phyloP scores from a whole-genome alignment of 2,888 invertebrate species.

The Acrobasis suavella region DNA sequence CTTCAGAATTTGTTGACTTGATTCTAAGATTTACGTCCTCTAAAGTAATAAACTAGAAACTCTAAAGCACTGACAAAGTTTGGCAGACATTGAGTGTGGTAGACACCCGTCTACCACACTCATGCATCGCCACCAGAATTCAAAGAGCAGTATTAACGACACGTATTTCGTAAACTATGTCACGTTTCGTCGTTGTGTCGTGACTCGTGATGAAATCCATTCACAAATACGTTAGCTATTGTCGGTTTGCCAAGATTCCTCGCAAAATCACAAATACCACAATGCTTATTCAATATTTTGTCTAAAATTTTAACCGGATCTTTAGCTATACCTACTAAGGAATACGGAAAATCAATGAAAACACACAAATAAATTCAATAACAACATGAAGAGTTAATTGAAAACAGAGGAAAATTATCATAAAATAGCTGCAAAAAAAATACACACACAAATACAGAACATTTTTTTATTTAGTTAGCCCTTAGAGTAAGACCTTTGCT shows the following conservation, averaged over 20 bases:
- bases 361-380: no score
- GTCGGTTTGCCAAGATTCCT: constrained; percentile 8
- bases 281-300: not conserved
- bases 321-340: not conserved
- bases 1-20: no score
- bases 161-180: constrained; percentile 10
- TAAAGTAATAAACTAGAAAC: not conserved
- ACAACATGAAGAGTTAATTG: no score
- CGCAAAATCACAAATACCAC: not conserved
- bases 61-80: not conserved
- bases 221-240: constrained; percentile 17
- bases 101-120: not conserved
- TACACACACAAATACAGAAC: no score
- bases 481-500: no score
- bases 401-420: no score
- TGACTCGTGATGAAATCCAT: constrained; percentile 12
- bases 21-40: no score
- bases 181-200: not conserved
- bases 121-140: not conserved
- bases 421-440: no score
- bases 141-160: not conserved
- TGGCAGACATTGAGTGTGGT: no score
- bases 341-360: no score
- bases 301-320: not conserved
- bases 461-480: no score